Base-by-base conservation (phyloP, 2,888 invertebrate genomes). In the Rhaphigaster nebulosa region DNA sequence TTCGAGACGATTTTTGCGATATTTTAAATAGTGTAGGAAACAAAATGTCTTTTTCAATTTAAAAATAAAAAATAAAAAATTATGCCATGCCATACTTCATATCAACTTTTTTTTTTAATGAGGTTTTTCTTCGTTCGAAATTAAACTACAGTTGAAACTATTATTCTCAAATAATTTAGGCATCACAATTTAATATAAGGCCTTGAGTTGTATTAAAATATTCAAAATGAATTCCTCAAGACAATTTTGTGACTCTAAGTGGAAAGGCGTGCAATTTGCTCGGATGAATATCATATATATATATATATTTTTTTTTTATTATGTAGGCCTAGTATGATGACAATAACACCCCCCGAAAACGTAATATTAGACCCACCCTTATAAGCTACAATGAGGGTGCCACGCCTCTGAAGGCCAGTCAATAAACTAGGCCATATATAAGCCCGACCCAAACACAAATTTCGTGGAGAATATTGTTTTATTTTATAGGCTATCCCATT, bases 341-440 rank as follows among this genome's bases (percentile, higher is more conserved):
- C 65, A 65, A 65, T 65, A 65, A 65, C 15, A 65, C 34, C 34
- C 29, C 34, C 70, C 29, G 18, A 65, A 65, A 65, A 65, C 29
- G 65, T 65, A 65, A 70, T 70, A 70, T 70, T 34, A 70, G 34
- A 34, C 34, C 34, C 34, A 70, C 34, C 70, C 70, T 70, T 70
- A 70, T 70, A 34, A 70, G 34, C 70, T 38, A 70, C 70, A 70
- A 70, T 34, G 70, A 70, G 34, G 18, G 70, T 18, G 34, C 34
- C 70, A 70, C 70, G 70, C 70, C 70, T 70, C 34, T 70, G 13
- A 65, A 65, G 65, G 65, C 29, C 65, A 60, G 65, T 65, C 70
- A 70, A 70, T 70, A 70, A 70, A 70, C 70, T 70, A 70, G 70
- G 10, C 34, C 70, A 70, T 70, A 70, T 70, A 70, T 70, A 70